Evolutionary conservation across 2,113 vertebrate species (phyloP), one percentile per base, ranked within the genome.

Genomic region (Microcebus ravelobensis): DNA sequence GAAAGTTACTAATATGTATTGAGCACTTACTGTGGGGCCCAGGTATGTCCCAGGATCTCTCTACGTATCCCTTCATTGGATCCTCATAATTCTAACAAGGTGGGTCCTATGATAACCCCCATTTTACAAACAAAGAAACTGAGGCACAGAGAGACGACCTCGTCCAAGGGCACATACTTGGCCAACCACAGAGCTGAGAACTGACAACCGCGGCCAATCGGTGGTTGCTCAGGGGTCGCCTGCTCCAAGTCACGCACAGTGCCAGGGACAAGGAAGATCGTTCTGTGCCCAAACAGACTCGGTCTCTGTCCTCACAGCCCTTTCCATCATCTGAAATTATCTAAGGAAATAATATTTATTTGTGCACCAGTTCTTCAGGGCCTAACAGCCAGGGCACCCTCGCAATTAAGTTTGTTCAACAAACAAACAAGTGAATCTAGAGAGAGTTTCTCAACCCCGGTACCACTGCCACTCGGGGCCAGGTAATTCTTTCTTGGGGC

Each of bases 191-290:
- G 17, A 39, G 9, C 7, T 13, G 42, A 70, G 29, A 23, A 10
- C 52, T 34, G n/a, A 3, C 2, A 70, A 4, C 15, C 57, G 48
- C 0, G 15, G 42, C 45, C 73, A 48, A 74, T 45, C 27, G 6
- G 25, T 4, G 45, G 42, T 42, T 2, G 31, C 21, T 34, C 67
- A 8, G 29, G 2, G 61, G 48, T 63, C 31, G 31, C 80, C 61
- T 13, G 5, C 17, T 15, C 52, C 0, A 0, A 0, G 11, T 55
- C 8, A 34, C 18, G 70, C 63, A 8, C 18, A 0, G 11, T 15
- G 45, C 42, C 68, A 31, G 29, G 65, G 0, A 34, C 25, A 5
- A 79, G 71, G 42, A 84, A 63, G 50, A n/a, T 1, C 4, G 21
- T 0, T 12, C 1, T 4, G 29, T 23, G 9, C 6, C 2, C 6